A percentile compares a stretch with the other conserved stretches of the same genome.
Conservation (phyloP, 2,888 invertebrate species). For the Aquatica leii region DNA sequence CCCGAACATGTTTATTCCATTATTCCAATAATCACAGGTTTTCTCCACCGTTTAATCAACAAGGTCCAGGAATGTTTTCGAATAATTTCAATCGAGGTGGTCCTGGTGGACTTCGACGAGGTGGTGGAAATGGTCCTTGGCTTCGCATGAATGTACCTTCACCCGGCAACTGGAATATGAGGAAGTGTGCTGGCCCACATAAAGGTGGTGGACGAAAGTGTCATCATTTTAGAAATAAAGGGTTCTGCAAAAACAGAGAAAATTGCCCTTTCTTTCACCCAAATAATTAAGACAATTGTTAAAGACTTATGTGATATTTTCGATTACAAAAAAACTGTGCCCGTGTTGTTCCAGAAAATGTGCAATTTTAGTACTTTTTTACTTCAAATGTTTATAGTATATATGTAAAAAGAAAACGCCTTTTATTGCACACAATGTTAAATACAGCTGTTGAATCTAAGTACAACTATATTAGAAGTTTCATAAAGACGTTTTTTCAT, state of each 20-base stretch:
- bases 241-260: conserved; percentile 83
- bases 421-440: conserved; percentile 3
- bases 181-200: conserved; percentile 51
- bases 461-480: no score
- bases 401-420: conserved; percentile 16
- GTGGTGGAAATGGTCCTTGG: conserved; percentile 66
- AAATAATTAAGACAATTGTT: conserved; percentile 36
- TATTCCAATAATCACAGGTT: conserved; percentile 55
- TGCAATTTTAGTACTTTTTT: conserved; percentile 26
- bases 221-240: conserved; percentile 80
- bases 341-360: conserved; percentile 6
- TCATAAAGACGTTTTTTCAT: no score
- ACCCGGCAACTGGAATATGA: conserved; percentile 53
- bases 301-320: no score
- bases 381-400: conserved; percentile 9
- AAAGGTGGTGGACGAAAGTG: conserved; percentile 68
- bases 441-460: not conserved
- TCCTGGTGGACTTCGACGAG: conserved; percentile 50
- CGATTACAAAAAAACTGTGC: no score
- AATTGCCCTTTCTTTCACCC: conserved; percentile 87
- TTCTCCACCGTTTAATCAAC: conserved; percentile 62
- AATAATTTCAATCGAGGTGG: conserved; percentile 55
- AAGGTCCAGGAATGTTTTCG: conserved; percentile 56
- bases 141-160: conserved; percentile 59
- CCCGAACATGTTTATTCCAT: conserved; percentile 60